Conservation (phyloP, 2,888 invertebrate species). For the Ceriagrion tenellum region DNA sequence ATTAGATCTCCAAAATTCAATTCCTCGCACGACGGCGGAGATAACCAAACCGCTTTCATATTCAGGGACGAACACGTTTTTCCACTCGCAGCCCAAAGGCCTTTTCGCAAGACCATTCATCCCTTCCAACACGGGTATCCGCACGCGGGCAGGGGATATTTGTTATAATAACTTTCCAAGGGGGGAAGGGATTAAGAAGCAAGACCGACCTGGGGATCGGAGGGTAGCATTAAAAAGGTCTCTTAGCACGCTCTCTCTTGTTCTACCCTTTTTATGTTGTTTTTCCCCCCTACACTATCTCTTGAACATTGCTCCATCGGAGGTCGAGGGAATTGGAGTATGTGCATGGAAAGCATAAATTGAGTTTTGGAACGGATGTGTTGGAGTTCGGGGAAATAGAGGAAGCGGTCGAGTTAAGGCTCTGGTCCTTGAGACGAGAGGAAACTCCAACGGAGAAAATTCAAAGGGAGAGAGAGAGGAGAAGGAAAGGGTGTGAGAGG, state of each 20-base stretch:
- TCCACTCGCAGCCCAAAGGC: neutral
- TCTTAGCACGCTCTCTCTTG: neutral
- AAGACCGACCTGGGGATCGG: neutral
- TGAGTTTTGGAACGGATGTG: neutral
- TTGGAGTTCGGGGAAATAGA: neutral
- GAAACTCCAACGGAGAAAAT: neutral
- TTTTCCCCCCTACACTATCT: neutral
- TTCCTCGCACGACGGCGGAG: neutral
- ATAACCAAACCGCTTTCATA: neutral
- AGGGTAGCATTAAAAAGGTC: neutral
- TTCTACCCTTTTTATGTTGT: neutral
- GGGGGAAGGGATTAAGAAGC: neutral
- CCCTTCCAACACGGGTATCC: neutral
- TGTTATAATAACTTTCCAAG: neutral
- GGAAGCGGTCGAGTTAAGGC: neutral
- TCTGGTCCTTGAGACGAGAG: conserved; percentile 6
- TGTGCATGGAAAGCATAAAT: neutral
- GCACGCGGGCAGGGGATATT: neutral
- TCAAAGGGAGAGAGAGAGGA: neutral
- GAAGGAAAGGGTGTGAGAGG: neutral
- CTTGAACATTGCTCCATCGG: neutral
- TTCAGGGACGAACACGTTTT: neutral
- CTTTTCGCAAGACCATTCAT: neutral
- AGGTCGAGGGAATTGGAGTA: neutral
- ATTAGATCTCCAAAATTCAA: neutral